phyloP scores from a whole-genome alignment of 2,797 vertebrate genomes.

The Fistularia commersonii region DNA sequence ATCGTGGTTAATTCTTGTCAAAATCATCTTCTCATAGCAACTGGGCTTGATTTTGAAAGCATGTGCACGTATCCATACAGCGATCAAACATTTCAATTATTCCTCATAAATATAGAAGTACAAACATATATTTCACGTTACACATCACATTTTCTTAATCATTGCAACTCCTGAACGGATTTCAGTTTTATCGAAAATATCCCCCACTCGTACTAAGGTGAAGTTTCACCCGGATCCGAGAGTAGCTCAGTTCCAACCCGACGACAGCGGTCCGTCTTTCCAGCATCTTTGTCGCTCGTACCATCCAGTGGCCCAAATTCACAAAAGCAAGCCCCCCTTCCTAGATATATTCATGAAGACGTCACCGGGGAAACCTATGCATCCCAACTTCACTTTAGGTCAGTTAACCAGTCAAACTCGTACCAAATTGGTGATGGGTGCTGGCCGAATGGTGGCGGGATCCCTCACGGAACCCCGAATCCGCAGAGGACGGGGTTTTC shows the following conservation, averaged over 20 bases:
- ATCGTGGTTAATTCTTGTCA: no score
- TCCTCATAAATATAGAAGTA: constrained; percentile 19
- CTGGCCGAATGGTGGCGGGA: constrained; percentile 56
- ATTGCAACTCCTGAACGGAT: neutral
- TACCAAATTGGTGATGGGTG: constrained; percentile 46
- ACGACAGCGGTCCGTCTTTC: neutral
- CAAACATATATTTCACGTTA: neutral
- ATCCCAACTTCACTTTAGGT: constrained; percentile 45
- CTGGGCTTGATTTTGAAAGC: no score
- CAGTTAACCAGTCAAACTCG: constrained; percentile 44
- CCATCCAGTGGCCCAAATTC: constrained; percentile 5
- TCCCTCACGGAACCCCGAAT: constrained; percentile 11
- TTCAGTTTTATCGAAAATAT: neutral
- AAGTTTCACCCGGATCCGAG: neutral
- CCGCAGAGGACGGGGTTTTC: constrained; percentile 5
- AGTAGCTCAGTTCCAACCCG: constrained; percentile 8
- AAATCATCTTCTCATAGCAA: no score
- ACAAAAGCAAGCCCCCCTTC: neutral
- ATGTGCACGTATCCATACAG: neutral
- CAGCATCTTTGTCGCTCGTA: constrained; percentile 3
- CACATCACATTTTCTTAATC: neutral
- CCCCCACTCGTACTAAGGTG: constrained; percentile 24
- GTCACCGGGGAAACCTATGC: constrained; percentile 23
- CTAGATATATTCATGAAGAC: constrained; percentile 5
- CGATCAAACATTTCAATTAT: neutral